Conservation (phyloP, 2,888 invertebrate genomes). For the Embidobia sp. region DNA sequence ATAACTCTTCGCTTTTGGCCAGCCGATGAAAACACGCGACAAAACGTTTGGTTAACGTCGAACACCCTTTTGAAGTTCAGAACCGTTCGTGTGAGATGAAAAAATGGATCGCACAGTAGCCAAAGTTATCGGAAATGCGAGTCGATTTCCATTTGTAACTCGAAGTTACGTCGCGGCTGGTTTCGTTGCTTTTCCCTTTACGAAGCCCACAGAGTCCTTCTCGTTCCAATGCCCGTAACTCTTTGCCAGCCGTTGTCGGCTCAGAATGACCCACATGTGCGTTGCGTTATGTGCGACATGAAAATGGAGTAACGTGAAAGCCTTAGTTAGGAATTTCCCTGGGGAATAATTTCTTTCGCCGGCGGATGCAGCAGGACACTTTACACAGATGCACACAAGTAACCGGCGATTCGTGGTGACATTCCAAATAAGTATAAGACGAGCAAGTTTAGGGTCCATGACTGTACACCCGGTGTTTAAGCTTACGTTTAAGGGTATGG, state of each 20-base stretch:
- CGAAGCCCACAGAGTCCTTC: neutral
- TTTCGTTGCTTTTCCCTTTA: conserved; percentile 10
- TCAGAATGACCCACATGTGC: conserved; percentile 55
- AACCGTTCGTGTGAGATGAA: too few species aligned
- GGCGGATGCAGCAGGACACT: conserved; percentile 68
- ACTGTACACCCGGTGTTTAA: conserved; percentile 72
- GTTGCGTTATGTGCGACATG: conserved; percentile 47
- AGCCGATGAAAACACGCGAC: too few species aligned
- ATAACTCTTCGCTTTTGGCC: too few species aligned
- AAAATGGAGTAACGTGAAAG: conserved; percentile 63
- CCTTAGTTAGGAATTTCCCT: conserved; percentile 70
- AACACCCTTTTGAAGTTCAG: too few species aligned
- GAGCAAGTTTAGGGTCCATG: conserved; percentile 72
- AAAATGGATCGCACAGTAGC: too few species aligned
- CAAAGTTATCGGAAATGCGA: conserved; percentile 31
- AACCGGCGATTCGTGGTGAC: conserved; percentile 60
- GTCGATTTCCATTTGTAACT: conserved; percentile 38
- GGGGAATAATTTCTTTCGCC: conserved; percentile 68
- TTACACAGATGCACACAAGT: conserved; percentile 69
- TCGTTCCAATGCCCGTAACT: conserved; percentile 3
- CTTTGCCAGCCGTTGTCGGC: conserved; percentile 1
- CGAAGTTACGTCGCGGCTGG: conserved; percentile 15
- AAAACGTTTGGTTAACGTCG: too few species aligned
- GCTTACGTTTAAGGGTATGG: conserved; percentile 43
- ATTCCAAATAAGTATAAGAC: conserved; percentile 61